A percentile compares a stretch with the other conserved stretches of the same genome.
Conservation (phyloP, 2,888 invertebrate species). For the Microdon myrmicae region DNA sequence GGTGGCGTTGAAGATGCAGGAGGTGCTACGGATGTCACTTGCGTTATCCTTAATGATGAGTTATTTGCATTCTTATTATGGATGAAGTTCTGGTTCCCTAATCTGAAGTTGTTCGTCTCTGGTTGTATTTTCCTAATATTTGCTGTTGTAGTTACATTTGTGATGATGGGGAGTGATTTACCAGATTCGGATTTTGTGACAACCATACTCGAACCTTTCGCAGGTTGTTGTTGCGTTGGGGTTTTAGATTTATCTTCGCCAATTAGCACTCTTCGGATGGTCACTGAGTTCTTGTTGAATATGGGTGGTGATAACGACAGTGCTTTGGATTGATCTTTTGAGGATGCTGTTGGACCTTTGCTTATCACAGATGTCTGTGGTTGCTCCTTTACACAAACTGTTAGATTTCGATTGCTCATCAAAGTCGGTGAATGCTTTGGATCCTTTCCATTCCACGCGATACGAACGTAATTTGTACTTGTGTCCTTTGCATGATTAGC, state of each 20-base stretch:
- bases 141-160: constrained; percentile 1
- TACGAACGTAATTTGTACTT: constrained; percentile 21
- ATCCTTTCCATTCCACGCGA: constrained; percentile 36
- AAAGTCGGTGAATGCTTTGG: constrained; percentile 23
- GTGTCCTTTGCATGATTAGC: neutral
- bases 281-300: constrained; percentile 40
- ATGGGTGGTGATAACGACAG: constrained; percentile 17
- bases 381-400: constrained; percentile 15
- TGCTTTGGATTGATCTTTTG: constrained; percentile 21
- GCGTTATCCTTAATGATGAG: constrained; percentile 18
- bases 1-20: constrained; percentile 7
- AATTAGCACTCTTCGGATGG: constrained; percentile 30
- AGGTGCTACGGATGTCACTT: constrained; percentile 1
- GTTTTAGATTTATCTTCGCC: constrained; percentile 29
- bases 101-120: constrained; percentile 4
- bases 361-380: constrained; percentile 13
- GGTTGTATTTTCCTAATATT: constrained; percentile 12
- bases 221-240: neutral
- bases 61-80: constrained; percentile 9
- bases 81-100: constrained; percentile 1
- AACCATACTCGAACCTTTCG: neutral
- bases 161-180: constrained; percentile 1
- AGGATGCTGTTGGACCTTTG: constrained; percentile 24
- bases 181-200: neutral
- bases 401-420: constrained; percentile 18